Evolutionary conservation across 37 sponge, comb jelly and placozoan genomes (phyloP).

Genomic region (Axinella damicornis): DNA sequence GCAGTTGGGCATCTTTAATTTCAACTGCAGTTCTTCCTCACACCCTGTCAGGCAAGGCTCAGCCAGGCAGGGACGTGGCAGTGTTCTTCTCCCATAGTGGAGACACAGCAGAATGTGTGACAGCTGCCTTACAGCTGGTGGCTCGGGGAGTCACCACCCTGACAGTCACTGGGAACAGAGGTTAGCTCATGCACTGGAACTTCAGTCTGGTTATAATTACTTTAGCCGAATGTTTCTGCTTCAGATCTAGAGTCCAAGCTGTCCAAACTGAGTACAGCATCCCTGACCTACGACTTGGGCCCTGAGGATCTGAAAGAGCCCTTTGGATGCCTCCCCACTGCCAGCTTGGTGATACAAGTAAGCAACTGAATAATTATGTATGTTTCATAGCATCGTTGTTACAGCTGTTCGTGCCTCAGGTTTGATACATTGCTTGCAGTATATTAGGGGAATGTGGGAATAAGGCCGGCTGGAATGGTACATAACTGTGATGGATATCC

Average conservation of each 20-base stretch:
- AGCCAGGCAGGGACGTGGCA: constrained; percentile 60
- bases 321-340: constrained; percentile 74
- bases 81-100: constrained; percentile 90
- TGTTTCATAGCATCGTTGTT: no score
- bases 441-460: no score
- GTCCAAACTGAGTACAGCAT: constrained; percentile 17
- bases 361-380: background rate
- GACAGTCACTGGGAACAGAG: constrained; percentile 44
- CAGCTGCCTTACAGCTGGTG: constrained; percentile 57
- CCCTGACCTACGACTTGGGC: constrained; percentile 53
- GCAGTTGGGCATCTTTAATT: no score
- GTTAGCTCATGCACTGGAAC: constrained; percentile 35
- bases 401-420: no score
- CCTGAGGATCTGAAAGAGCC: constrained; percentile 45
- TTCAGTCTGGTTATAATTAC: no score
- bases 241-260: constrained; percentile 75
- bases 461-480: no score
- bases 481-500: no score
- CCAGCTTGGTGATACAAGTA: constrained; percentile 79
- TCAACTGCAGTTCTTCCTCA: no score
- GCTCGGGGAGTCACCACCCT: constrained; percentile 45
- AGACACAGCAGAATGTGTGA: constrained; percentile 67
- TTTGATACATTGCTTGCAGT: no score
- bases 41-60: constrained; percentile 55
- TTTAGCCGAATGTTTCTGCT: no score